Evolutionary conservation across 2,113 vertebrate genomes (phyloP), one percentile per base, ranked within the genome.

Genomic region (Cricetomys ansorgei): DNA sequence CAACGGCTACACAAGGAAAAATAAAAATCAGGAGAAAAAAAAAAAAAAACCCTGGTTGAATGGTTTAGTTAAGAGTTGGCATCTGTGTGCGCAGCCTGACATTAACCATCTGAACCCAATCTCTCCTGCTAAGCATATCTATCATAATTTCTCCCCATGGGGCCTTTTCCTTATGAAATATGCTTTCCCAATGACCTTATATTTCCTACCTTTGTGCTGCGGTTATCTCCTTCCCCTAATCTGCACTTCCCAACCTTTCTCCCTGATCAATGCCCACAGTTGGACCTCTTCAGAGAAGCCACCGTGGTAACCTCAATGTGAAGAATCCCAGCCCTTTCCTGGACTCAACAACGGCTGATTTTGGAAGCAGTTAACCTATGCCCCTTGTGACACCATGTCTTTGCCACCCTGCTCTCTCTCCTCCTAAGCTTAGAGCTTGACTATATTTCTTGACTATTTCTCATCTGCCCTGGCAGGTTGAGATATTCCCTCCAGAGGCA

Each of bases 281-380:
- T 72, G 55, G 9, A 80, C 81, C 72, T 91, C 93, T 96, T 83
- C 72, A 70, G 62, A 84, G 87, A 91, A 93, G 79, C 25, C 87
- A 88, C 72, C 0, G 0, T 1, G 2, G 10, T 43, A 86, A 79
- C 48, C 12, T 95, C 45, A 45, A 8, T 45, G 15, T 29, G 16
- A 79, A 40, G 59, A 1, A 4, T 4, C 55, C 79, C 95, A 69
- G 62, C 17, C 37, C 73, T 89, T 89, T 80, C 79, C 84, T 59
- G 92, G 92, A 65, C 53, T 85, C 34, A 76, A 53, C 31, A 69
- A 4, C 55, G 23, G 34, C 55, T 1, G 1, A 15, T 77, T 88
- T 87, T 57, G 45, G 45, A 31, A 53, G 8, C 83, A 87, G 72
- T 77, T 70, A n/a, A 69, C 40, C 55, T 25, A 7, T 77, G 73